Evolutionary conservation across 1,140 invertebrate genomes (phyloP).

Genomic region (Lerema accius): DNA sequence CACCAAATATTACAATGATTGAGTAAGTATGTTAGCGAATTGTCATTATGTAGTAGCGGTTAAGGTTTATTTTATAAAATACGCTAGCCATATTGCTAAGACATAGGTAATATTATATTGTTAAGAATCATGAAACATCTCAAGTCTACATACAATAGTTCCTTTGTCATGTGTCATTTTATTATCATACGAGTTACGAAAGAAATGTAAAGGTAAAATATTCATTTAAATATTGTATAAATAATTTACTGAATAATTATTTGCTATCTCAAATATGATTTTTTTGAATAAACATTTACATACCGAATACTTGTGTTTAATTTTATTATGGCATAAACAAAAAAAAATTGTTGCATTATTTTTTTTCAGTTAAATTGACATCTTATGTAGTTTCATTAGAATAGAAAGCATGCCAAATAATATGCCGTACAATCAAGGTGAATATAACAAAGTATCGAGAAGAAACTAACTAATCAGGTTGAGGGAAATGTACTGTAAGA

Average conservation of each 20-base stretch:
- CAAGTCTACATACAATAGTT: conserved; percentile 80
- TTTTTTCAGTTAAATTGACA: no score
- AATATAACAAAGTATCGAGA: not conserved
- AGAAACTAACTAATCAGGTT: conserved; percentile 9
- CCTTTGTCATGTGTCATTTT: conserved; percentile 81
- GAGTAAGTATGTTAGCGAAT: conserved; percentile 50
- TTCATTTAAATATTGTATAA: conserved; percentile 75
- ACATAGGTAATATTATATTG: conserved; percentile 63
- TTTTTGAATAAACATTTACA: conserved; percentile 79
- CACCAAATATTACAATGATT: conserved; percentile 57
- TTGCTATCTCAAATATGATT: conserved; percentile 81
- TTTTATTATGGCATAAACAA: no score
- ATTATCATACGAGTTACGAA: conserved; percentile 70
- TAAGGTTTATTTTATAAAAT: conserved; percentile 49
- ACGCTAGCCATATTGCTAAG: conserved; percentile 66
- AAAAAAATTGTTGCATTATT: no score
- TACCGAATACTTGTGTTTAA: conserved; percentile 43
- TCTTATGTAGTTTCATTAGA: no score
- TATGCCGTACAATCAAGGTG: conserved; percentile 15
- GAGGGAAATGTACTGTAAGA: conserved; percentile 8
- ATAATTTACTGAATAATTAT: conserved; percentile 78
- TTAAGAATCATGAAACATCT: conserved; percentile 72
- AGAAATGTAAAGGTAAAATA: conserved; percentile 68
- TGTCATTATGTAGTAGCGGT: conserved; percentile 50
- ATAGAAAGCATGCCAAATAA: no score